These are phyloP conservation scores for Ceratotherium simum DNA, from an alignment of 2,113 vertebrate species.

Conservation along the genomic window DNA sequence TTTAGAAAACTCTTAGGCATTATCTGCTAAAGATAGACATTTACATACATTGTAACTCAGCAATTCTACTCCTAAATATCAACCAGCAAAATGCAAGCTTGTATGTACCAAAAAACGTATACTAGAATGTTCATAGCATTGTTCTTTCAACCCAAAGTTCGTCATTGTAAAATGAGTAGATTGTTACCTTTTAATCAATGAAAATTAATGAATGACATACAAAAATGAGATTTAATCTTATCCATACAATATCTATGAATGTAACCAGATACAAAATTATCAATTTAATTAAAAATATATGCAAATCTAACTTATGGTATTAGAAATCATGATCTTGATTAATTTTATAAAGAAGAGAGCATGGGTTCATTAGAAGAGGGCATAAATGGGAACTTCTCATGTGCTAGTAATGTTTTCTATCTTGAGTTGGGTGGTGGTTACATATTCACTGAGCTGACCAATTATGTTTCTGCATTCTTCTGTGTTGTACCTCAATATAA, in stretches of 20 bases:
- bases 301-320: neutral
- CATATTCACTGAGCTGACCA: neutral
- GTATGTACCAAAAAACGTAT: neutral
- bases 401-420: neutral
- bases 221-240: neutral
- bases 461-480: neutral
- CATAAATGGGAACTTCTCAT: neutral
- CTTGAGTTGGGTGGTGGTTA: neutral
- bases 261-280: neutral
- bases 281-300: neutral
- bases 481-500: neutral
- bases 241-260: neutral
- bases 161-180: neutral
- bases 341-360: neutral
- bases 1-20: neutral
- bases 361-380: neutral
- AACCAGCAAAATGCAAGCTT: neutral
- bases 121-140: neutral
- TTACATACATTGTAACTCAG: neutral
- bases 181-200: neutral
- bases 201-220: neutral
- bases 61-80: neutral
- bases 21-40: neutral
- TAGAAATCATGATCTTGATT: neutral
- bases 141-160: neutral